Evolutionary conservation across 2,797 vertebrate genomes (phyloP), one percentile per base, ranked within the genome.

Genomic region (Kryptopterus vitreolus): DNA sequence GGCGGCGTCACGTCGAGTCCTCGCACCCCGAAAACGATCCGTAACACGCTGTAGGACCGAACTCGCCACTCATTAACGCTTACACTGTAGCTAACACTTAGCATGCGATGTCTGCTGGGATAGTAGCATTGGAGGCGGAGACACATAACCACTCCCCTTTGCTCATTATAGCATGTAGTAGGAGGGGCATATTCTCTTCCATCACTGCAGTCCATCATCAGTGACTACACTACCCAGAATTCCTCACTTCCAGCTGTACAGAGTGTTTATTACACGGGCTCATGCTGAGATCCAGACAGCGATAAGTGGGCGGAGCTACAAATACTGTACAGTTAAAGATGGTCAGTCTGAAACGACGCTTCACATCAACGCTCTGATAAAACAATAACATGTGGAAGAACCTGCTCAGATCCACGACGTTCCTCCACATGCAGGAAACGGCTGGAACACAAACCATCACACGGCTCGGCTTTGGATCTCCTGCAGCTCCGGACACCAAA

Each of bases 141-240:
- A 12, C 70, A 70, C 15, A 16, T 31, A 61, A 20, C 59, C 82
- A 68, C 58, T 66, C 68, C 68, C 75, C 3, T 16, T 31, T 63
- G 18, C 58, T 55, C 6, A 59, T 61, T 61, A 50, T 50, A 71
- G 59, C 52, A 61, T 26, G 16, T 0, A 43, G 38, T 7, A 59
- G 31, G 46, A 24, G 22, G 78, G 33, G 22, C 57, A 62, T 8
- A 8, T 31, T 16, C 58, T 31, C 16, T n/a, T n/a, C 46, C n/a
- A 3, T 63, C 4, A 57, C n/a, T 48, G 26, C 16, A 70, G 24
- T 10, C 48, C 53, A 29, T 26, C 31, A 48, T 7, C 16, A 33
- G 20, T 11, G 8, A 55, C 61, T 66, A 38, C 50, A 69, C 5
- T 2, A 71, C 69, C 69, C 48, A 71, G 7, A 52, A 53, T 53